These are phyloP conservation scores for Taphrorychus bicolor DNA, from an alignment of 2,888 invertebrate genomes.

Conservation along the genomic window DNA sequence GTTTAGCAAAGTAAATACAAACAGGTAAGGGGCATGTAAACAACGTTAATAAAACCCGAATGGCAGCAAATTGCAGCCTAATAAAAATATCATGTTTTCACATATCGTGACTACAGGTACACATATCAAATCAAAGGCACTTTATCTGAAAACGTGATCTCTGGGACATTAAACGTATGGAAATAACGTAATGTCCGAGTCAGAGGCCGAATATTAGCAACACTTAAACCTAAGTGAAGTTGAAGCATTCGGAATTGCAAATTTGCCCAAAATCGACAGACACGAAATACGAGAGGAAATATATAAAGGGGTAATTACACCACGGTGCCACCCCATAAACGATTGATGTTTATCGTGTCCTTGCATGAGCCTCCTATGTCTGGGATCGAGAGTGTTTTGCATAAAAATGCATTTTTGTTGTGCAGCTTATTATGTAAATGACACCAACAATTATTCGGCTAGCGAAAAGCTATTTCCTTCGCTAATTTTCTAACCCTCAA, in stretches of 20 bases:
- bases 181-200: slow-evolving; percentile 38
- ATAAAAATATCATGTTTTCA: slow-evolving; percentile 39
- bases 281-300: slow-evolving; percentile 37
- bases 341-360: slow-evolving; percentile 47
- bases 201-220: slow-evolving; percentile 30
- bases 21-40: slow-evolving; percentile 30
- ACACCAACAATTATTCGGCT: slow-evolving; percentile 37
- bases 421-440: slow-evolving; percentile 50
- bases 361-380: slow-evolving; percentile 45
- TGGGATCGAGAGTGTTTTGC: slow-evolving; percentile 49
- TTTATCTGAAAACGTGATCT: slow-evolving; percentile 42
- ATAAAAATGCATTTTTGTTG: slow-evolving; percentile 48
- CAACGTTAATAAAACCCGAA: slow-evolving; percentile 29
- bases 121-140: slow-evolving; percentile 39
- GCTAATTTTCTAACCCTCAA: not conserved
- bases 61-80: slow-evolving; percentile 37
- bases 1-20: slow-evolving; percentile 18
- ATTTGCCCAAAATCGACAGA: slow-evolving; percentile 37
- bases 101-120: slow-evolving; percentile 38
- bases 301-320: slow-evolving; percentile 42
- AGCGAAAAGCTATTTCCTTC: not conserved
- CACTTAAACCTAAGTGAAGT: slow-evolving; percentile 34
- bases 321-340: slow-evolving; percentile 47
- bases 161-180: slow-evolving; percentile 41
- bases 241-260: slow-evolving; percentile 42